These are phyloP conservation scores for Mustelus asterias DNA, from an alignment of 2,113 vertebrate genomes.

Conservation along the genomic window DNA sequence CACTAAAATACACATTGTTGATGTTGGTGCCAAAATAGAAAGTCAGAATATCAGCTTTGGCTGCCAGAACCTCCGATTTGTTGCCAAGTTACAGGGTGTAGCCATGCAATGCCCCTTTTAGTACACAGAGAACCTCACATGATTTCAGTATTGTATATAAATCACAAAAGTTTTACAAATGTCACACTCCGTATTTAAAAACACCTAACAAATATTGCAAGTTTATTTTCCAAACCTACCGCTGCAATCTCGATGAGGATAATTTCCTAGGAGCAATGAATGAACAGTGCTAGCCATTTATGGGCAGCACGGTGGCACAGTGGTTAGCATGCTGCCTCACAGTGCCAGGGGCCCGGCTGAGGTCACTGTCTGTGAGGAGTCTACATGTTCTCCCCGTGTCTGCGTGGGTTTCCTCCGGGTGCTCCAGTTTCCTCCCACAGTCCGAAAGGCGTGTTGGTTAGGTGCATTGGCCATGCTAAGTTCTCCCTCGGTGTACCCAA, in stretches of 20 bases:
- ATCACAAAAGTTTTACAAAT: background rate
- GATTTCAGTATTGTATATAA: background rate
- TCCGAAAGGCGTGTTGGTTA: too few species aligned
- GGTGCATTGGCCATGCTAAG: too few species aligned
- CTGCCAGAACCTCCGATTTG: background rate
- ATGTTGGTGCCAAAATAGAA: background rate
- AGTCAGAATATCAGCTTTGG: background rate
- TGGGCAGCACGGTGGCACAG: too few species aligned
- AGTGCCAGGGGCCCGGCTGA: too few species aligned
- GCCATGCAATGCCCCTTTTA: background rate
- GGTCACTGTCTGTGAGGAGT: too few species aligned
- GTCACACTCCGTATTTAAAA: background rate
- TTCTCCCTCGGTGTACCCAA: too few species aligned
- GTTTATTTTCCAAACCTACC: background rate
- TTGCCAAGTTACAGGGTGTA: background rate
- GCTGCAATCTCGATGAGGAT: background rate
- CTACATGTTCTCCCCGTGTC: too few species aligned
- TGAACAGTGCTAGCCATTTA: background rate
- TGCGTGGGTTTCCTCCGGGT: too few species aligned
- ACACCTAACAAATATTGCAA: background rate
- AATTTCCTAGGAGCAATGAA: background rate
- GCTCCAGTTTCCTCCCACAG: too few species aligned
- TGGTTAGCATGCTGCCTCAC: too few species aligned
- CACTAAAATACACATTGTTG: slow-evolving; percentile 3
- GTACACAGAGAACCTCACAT: background rate